These are phyloP conservation scores for Solenopsis invicta DNA, from an alignment of 1,140 invertebrate species.

Conservation along the genomic window DNA sequence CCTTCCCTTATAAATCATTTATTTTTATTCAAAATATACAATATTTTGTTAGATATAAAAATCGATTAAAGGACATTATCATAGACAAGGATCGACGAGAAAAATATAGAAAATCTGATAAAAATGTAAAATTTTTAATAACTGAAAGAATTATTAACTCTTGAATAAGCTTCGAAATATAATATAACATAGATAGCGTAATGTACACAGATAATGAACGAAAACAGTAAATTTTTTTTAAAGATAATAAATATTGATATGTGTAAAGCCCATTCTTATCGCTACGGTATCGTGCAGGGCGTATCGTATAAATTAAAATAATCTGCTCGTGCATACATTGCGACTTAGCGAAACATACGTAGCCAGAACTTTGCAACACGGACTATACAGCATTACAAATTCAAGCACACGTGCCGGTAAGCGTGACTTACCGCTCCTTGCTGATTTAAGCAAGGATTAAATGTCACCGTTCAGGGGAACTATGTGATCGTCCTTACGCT, in stretches of 20 bases:
- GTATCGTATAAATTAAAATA: constrained; percentile 21
- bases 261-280: constrained; percentile 19
- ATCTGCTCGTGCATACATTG: constrained; percentile 25
- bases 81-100: background rate
- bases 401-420: constrained; percentile 38
- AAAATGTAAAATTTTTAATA: background rate
- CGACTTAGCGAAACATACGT: constrained; percentile 23
- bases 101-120: constrained; percentile 5
- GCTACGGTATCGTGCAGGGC: constrained; percentile 31
- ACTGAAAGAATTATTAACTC: background rate
- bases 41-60: constrained; percentile 24
- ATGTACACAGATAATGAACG: background rate
- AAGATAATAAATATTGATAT: background rate
- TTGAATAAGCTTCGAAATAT: background rate
- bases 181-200: background rate
- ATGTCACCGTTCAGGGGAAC: constrained; percentile 39
- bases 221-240: background rate
- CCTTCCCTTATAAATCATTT: background rate
- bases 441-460: constrained; percentile 53
- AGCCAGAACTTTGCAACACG: constrained; percentile 12
- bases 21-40: constrained; percentile 20
- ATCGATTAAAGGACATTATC: background rate
- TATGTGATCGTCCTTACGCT: constrained; percentile 20
- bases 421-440: constrained; percentile 48
- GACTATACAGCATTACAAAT: constrained; percentile 38